A percentile compares a stretch with the other conserved stretches of the same genome.
These are phyloP conservation scores for Raja brachyura DNA, from an alignment of 2,113 vertebrate genomes.

Conservation along the genomic window DNA sequence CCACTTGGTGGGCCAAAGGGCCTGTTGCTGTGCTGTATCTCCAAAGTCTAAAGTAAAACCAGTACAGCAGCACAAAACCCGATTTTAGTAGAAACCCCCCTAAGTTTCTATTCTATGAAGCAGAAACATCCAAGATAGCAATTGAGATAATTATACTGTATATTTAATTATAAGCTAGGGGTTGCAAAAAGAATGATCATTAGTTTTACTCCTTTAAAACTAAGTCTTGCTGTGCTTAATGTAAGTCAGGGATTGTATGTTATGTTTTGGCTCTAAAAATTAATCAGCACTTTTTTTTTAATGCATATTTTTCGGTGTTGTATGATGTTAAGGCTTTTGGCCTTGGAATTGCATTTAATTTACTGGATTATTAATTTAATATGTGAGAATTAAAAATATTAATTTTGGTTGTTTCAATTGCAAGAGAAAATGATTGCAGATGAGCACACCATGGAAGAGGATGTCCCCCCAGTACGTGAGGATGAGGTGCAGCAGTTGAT, in stretches of 20 bases:
- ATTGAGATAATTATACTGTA: too few relatives aligned
- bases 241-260: background rate
- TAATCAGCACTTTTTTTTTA: background rate
- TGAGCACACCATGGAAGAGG: conserved; percentile 39
- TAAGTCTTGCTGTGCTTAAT: background rate
- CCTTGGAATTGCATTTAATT: background rate
- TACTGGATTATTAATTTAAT: background rate
- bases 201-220: background rate
- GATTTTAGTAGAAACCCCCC: background rate
- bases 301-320: background rate
- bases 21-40: too few relatives aligned
- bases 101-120: background rate
- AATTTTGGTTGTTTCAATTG: background rate
- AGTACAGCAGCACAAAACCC: too few relatives aligned
- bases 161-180: too few relatives aligned
- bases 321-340: background rate
- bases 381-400: background rate
- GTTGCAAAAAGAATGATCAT: too few relatives aligned
- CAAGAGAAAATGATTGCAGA: background rate
- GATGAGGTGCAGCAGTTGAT: conserved; percentile 52
- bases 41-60: background rate
- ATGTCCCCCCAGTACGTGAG: conserved; percentile 55
- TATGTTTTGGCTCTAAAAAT: background rate
- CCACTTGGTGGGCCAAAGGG: background rate
- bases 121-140: background rate